phyloP scores from a whole-genome alignment of 1,140 invertebrate genomes.

The Vanessa tameamea region DNA sequence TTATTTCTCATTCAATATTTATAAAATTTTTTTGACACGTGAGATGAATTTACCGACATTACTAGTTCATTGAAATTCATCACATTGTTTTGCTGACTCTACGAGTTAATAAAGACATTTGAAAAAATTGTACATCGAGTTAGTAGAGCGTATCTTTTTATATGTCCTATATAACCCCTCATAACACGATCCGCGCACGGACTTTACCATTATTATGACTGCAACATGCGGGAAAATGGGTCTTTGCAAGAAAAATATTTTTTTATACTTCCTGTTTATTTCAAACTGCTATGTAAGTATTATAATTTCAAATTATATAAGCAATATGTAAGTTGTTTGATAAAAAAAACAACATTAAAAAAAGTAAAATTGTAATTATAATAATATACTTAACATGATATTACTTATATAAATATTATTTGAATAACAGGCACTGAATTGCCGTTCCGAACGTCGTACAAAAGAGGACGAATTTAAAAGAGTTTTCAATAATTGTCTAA shows the following conservation, averaged over 20 bases:
- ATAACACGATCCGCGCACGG: background rate
- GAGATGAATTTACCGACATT: background rate
- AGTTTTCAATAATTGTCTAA: conserved; percentile 62
- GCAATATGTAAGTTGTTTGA: too few relatives aligned
- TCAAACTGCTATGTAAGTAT: conserved; percentile 47
- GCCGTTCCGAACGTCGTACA: conserved; percentile 74
- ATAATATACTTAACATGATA: background rate
- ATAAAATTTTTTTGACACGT: background rate
- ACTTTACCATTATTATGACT: conserved; percentile 2
- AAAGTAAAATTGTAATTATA: too few relatives aligned
- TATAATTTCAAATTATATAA: too few relatives aligned
- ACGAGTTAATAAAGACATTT: conserved; percentile 17
- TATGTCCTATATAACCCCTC: background rate
- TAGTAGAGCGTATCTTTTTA: conserved; percentile 25
- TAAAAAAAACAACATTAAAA: too few relatives aligned
- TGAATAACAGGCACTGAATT: conserved; percentile 65
- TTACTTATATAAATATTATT: background rate
- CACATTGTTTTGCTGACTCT: conserved; percentile 4
- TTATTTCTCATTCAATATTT: too few relatives aligned
- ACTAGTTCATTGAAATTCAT: background rate
- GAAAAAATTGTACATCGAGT: conserved; percentile 3
- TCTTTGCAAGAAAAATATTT: conserved; percentile 11
- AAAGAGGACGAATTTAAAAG: conserved; percentile 72
- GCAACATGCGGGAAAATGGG: conserved; percentile 13
- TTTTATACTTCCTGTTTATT: conserved; percentile 43